Conservation (phyloP, 2,113 vertebrate genomes). For the Hypanus sabinus region DNA sequence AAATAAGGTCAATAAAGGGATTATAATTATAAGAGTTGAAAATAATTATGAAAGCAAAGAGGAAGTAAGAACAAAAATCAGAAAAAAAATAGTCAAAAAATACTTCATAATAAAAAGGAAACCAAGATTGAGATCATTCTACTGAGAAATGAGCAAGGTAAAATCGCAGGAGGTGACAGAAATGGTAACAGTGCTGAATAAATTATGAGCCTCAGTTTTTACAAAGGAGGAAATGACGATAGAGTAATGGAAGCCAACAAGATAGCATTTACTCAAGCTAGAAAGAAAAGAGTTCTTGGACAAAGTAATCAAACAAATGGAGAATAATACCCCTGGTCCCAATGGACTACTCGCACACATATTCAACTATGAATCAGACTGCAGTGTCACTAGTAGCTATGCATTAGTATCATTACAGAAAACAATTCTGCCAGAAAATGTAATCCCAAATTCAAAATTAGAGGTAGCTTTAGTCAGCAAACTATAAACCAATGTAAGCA, state of each 20-base stretch:
- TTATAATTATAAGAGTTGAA: not conserved
- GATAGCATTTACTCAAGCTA: not conserved
- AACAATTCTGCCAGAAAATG: not conserved
- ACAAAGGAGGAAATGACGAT: not conserved
- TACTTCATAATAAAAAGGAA: not conserved
- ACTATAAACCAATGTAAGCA: not conserved
- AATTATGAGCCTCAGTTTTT: not conserved
- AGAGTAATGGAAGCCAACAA: not conserved
- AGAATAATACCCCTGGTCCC: not conserved
- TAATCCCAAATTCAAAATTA: not conserved
- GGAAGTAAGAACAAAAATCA: not conserved
- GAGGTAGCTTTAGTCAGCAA: not conserved
- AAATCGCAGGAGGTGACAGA: not conserved
- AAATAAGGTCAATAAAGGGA: not conserved
- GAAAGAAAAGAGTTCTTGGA: not conserved
- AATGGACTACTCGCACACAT: not conserved
- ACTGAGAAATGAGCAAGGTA: not conserved
- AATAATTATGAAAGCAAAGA: not conserved
- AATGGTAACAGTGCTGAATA: not conserved
- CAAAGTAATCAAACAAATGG: not conserved
- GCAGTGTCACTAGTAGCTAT: not conserved
- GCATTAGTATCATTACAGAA: not conserved
- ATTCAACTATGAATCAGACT: not conserved
- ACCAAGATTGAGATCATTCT: not conserved
- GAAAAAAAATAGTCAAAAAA: not conserved